phyloP scores from a whole-genome alignment of 37 sponge, comb jelly and placozoan genomes.

The Oopsacas minuta region DNA sequence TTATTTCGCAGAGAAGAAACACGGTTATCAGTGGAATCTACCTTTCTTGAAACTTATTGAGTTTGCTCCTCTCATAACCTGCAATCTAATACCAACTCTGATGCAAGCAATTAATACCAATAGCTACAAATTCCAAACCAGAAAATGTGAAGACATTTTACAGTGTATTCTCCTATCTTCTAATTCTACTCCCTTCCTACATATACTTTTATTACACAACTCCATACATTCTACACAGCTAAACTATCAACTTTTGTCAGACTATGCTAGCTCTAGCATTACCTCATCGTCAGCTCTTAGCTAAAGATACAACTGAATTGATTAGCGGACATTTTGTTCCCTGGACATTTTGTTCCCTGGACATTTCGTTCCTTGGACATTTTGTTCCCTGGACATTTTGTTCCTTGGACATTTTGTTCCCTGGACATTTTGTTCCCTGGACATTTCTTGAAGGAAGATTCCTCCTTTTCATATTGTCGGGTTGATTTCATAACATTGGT shows the following conservation, averaged over 20 bases:
- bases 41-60: not conserved
- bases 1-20: not conserved
- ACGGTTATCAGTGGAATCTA: constrained; percentile 12
- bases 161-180: not conserved
- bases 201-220: not conserved
- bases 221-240: not conserved
- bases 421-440: no score
- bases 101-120: not conserved
- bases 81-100: not conserved
- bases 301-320: not conserved
- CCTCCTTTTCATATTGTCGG: no score
- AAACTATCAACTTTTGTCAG: not conserved
- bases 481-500: no score
- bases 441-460: no score
- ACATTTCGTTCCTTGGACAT: no score
- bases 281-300: not conserved
- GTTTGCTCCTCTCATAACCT: not conserved
- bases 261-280: not conserved
- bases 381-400: no score
- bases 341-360: no score
- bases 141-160: constrained; percentile 1
- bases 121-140: not conserved
- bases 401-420: no score
- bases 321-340: no score
- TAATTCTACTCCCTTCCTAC: not conserved